phyloP scores from a whole-genome alignment of 1,140 invertebrate species.

The Fopius arisanus region DNA sequence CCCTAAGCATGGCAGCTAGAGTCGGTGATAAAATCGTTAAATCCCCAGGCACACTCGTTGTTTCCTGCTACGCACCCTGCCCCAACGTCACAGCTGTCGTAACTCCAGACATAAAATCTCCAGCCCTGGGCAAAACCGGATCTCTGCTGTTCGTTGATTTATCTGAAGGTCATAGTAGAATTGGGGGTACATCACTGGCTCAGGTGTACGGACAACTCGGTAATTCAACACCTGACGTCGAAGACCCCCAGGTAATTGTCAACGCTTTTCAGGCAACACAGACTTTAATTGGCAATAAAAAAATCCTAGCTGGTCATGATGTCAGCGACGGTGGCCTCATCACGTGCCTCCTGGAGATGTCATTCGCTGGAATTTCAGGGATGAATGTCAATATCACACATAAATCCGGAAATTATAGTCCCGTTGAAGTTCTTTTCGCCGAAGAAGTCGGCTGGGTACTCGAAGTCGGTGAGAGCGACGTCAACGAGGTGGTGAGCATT shows the following conservation, averaged over 20 bases:
- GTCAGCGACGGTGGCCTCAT: slow-evolving; percentile 95
- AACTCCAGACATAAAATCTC: slow-evolving; percentile 89
- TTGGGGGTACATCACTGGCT: slow-evolving; percentile 92
- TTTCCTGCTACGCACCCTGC: slow-evolving; percentile 95
- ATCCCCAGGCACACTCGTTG: slow-evolving; percentile 91
- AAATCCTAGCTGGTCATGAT: slow-evolving; percentile 91
- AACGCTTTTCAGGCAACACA: slow-evolving; percentile 86
- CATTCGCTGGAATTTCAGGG: slow-evolving; percentile 89
- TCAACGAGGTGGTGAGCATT: slow-evolving; percentile 68
- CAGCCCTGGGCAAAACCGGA: slow-evolving; percentile 64
- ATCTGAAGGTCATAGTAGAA: slow-evolving; percentile 70
- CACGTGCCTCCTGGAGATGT: slow-evolving; percentile 93
- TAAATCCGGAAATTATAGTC: slow-evolving; percentile 62
- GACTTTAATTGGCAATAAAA: slow-evolving; percentile 76
- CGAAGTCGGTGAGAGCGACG: slow-evolving; percentile 73
- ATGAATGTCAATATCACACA: slow-evolving; percentile 73
- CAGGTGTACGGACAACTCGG: slow-evolving; percentile 91
- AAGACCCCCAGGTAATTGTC: slow-evolving; percentile 72
- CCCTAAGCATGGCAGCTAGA: slow-evolving; percentile 94
- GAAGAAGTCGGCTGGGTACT: slow-evolving; percentile 95
- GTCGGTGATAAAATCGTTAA: slow-evolving; percentile 79
- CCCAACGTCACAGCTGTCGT: slow-evolving; percentile 83
- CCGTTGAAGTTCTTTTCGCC: slow-evolving; percentile 80
- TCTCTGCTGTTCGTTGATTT: slow-evolving; percentile 76
- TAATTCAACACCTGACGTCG: slow-evolving; percentile 80